Conservation (phyloP, 2,797 vertebrate genomes). For the Propithecus deckenii region DNA sequence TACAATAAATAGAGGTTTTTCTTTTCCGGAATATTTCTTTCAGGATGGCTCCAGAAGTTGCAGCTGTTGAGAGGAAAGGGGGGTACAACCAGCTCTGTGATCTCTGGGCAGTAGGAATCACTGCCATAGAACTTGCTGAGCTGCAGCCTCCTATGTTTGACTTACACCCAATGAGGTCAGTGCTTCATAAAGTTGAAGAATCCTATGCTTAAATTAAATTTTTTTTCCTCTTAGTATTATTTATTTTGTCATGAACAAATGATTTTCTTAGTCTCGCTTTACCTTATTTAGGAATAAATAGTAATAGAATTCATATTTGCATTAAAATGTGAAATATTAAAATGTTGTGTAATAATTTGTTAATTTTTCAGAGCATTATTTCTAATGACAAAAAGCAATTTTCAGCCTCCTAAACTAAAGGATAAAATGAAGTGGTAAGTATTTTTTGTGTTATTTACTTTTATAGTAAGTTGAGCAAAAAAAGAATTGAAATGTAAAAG, state of each 20-base stretch:
- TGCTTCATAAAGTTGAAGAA: not conserved
- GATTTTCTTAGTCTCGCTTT: conserved; percentile 17
- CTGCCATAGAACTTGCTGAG: conserved; percentile 97
- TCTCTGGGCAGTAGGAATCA: conserved; percentile 98
- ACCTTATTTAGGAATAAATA: not conserved
- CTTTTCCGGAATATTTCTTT: conserved; percentile 15
- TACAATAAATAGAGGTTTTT: not conserved
- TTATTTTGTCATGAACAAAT: not conserved
- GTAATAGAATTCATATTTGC: not conserved
- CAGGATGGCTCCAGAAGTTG: conserved; percentile 99
- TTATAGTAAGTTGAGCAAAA: not conserved
- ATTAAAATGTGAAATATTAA: conserved; percentile 37
- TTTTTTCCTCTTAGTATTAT: not conserved
- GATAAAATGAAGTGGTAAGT: conserved; percentile 97
- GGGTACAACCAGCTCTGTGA: conserved; percentile 99
- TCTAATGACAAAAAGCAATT: conserved; percentile 99
- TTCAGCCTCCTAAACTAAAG: conserved; percentile 98
- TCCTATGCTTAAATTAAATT: not conserved
- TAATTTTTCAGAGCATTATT: conserved; percentile 94
- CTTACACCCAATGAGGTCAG: conserved; percentile 96
- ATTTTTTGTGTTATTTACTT: conserved; percentile 58
- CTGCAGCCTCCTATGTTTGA: conserved; percentile 99
- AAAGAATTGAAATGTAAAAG: conserved; percentile 27
- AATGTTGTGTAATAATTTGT: not conserved
- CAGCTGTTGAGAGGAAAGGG: conserved; percentile 98